Evolutionary conservation across 2,797 vertebrate genomes (phyloP), one percentile per base, ranked within the genome.

Genomic region (Melanotaenia trifasciata): DNA sequence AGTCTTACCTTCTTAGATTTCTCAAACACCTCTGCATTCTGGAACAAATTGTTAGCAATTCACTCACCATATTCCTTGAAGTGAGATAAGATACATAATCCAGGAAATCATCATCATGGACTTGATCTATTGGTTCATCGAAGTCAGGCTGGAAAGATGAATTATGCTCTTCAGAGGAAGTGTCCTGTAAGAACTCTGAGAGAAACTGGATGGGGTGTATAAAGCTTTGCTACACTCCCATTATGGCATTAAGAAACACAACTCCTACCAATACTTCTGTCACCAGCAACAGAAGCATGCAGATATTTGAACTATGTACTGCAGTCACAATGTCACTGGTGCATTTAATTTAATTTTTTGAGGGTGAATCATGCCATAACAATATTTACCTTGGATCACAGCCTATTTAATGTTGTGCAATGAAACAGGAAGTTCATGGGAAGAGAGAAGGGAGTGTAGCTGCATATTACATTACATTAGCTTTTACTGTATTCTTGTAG

Each of bases 281-380:
- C n/a, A 54, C 22, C 1, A 14, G 43, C 66, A 35, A 67, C 64
- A 66, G 59, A 64, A 67, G 22, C 45, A 38, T 3, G 24, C 36
- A 53, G 63, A 70, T 67, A 65, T 67, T 58, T 7, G 66, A 80
- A 30, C 56, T 22, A 12, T 56, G 24, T 1, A 24, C 50, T 67
- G 54, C 20, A 61, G 38, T 67, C 62, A 62, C 32, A 67, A 18
- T 58, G 35, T 64, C 7, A 2, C 14, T 67, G 63, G 32, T 13
- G 24, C 62, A 51, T 66, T 56, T 26, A 35, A 67, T 24, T 10
- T 30, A 30, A 30, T 22, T 74, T 59, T 74, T 59, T 66, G 13
- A 62, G 59, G 71, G 22, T 86, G 78, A 87, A 83, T 87, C 80
- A 86, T 75, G 50, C 65, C 64, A 53, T 66, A 50, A 73, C 70